phyloP scores from a whole-genome alignment of 2,113 vertebrate genomes.

The Apteryx owenii region DNA sequence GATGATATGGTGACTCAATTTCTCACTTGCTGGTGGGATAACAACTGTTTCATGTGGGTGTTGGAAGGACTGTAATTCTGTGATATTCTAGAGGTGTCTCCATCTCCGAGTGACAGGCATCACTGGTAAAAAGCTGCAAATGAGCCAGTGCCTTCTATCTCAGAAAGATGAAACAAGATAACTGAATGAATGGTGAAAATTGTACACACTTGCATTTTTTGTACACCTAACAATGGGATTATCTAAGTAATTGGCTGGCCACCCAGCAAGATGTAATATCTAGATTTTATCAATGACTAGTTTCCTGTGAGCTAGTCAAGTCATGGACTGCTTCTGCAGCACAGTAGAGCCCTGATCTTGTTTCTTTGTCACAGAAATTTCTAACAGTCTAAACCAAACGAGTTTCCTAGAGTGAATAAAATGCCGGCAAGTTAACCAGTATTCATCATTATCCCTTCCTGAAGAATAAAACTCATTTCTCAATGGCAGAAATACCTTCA shows the following conservation, averaged over 20 bases:
- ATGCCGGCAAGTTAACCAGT: not conserved
- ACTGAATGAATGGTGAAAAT: not conserved
- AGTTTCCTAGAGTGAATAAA: not conserved
- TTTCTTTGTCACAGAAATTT: not conserved
- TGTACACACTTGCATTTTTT: not conserved
- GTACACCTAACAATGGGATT: not conserved
- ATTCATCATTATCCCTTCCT: not conserved
- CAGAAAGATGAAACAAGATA: not conserved
- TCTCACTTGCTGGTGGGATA: conserved; percentile 56
- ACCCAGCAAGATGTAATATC: not conserved
- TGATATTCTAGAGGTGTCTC: conserved; percentile 33
- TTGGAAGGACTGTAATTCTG: conserved; percentile 22
- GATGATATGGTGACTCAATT: conserved; percentile 51
- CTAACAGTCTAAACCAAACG: not conserved
- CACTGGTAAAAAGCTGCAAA: not conserved
- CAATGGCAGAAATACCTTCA: not conserved
- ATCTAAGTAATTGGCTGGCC: not conserved
- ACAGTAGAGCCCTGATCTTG: not conserved
- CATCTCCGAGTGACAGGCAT: conserved; percentile 8
- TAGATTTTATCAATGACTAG: not conserved
- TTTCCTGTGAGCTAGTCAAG: not conserved
- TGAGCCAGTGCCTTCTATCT: not conserved
- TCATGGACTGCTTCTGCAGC: not conserved
- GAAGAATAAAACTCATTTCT: not conserved
- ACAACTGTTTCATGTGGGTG: conserved; percentile 54